Conservation (phyloP, 1,140 invertebrate species). For the Kradibia gibbosae region DNA sequence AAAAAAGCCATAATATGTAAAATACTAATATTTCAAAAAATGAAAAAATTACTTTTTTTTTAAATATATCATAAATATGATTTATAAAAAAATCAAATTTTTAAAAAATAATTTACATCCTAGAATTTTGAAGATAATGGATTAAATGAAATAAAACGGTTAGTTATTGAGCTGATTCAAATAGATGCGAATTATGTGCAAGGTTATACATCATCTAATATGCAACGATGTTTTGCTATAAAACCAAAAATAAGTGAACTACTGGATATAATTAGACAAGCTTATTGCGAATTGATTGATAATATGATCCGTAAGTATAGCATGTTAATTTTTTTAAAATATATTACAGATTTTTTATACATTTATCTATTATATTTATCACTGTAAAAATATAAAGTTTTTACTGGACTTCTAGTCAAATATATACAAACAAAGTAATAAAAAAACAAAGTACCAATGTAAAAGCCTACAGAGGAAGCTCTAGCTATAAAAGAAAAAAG, state of each 20-base stretch:
- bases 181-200: conserved; percentile 81
- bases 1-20: too few species aligned
- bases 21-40: too few species aligned
- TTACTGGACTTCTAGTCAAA: too few species aligned
- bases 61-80: neutral
- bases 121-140: neutral
- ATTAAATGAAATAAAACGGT: conserved; percentile 69
- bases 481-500: too few species aligned
- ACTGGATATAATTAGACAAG: conserved; percentile 84
- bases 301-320: conserved; percentile 75
- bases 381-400: too few species aligned
- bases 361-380: too few species aligned
- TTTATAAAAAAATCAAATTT: neutral
- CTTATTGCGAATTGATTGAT: conserved; percentile 84
- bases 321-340: neutral
- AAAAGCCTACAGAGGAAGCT: too few species aligned
- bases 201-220: conserved; percentile 77
- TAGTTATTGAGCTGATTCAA: conserved; percentile 81
- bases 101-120: neutral
- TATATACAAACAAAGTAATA: too few species aligned
- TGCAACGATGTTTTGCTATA: conserved; percentile 89
- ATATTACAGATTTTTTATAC: conserved; percentile 58
- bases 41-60: neutral
- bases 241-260: conserved; percentile 82
- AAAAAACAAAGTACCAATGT: too few species aligned